phyloP scores from a whole-genome alignment of 2,888 invertebrate species.

The Zeuzera pyrina region DNA sequence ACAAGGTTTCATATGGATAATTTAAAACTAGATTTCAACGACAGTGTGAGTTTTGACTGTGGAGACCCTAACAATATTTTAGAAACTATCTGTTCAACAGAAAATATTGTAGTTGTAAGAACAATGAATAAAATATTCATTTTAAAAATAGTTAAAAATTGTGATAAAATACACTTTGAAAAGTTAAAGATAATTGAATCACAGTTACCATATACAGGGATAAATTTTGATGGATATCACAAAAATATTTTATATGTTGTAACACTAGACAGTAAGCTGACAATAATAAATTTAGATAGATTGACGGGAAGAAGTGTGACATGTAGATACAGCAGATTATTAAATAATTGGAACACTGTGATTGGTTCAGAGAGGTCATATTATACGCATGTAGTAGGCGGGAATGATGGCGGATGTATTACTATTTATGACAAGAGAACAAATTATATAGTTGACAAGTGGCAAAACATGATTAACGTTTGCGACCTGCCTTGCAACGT shows the following conservation, averaged over 20 bases:
- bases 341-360: slow-evolving; percentile 56
- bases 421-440: slow-evolving; percentile 55
- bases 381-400: slow-evolving; percentile 44
- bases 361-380: slow-evolving; percentile 39
- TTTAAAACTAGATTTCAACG: slow-evolving; percentile 23
- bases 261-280: slow-evolving; percentile 37
- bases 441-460: slow-evolving; percentile 29
- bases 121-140: slow-evolving; percentile 46
- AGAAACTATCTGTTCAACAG: slow-evolving; percentile 44
- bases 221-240: slow-evolving; percentile 51
- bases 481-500: slow-evolving; percentile 45
- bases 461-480: slow-evolving; percentile 31
- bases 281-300: slow-evolving; percentile 51
- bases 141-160: slow-evolving; percentile 30
- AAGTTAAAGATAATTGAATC: slow-evolving; percentile 41
- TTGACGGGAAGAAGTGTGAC: slow-evolving; percentile 38
- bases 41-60: slow-evolving; percentile 34
- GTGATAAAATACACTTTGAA: slow-evolving; percentile 28
- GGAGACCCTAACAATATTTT: slow-evolving; percentile 36
- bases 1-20: slow-evolving; percentile 33
- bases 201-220: slow-evolving; percentile 45
- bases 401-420: slow-evolving; percentile 32
- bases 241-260: slow-evolving; percentile 52
- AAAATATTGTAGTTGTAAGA: slow-evolving; percentile 45
- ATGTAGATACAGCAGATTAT: slow-evolving; percentile 24